A percentile compares a stretch with the other conserved stretches of the same genome.
Evolutionary conservation across 2,113 vertebrate species (phyloP).

Genomic region (Fulica atra): DNA sequence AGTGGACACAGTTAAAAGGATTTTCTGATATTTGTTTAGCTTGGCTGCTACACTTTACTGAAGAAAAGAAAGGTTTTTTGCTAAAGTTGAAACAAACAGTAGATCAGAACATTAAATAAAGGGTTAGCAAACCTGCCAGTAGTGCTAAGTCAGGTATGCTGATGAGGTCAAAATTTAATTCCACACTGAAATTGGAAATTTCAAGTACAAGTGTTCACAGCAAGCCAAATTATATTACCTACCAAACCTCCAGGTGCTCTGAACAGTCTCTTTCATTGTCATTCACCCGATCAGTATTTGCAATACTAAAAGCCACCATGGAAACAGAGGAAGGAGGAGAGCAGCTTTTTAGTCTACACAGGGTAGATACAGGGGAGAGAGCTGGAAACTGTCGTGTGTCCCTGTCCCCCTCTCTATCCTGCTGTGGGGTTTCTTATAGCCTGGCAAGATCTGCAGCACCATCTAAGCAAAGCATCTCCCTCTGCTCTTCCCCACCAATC

Average conservation of each 20-base stretch:
- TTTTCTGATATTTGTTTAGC: conserved; percentile 53
- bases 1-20: conserved; percentile 31
- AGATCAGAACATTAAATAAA: conserved; percentile 61
- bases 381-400: not conserved
- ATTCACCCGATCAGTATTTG: not conserved
- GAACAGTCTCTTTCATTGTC: not conserved
- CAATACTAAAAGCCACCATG: not conserved
- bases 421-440: accelerated
- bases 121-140: conserved; percentile 12
- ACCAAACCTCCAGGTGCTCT: not conserved
- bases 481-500: not conserved
- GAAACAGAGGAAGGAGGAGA: not conserved
- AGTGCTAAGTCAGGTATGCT: conserved; percentile 18
- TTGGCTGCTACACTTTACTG: conserved; percentile 45
- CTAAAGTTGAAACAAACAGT: conserved; percentile 51
- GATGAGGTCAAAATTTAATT: conserved; percentile 55
- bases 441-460: not conserved
- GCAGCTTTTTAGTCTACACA: not conserved
- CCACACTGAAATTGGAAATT: conserved; percentile 11
- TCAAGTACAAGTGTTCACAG: conserved; percentile 12
- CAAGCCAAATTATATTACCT: not conserved
- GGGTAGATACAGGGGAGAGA: not conserved
- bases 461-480: not conserved
- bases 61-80: conserved; percentile 42
- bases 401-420: not conserved